Base-by-base conservation (phyloP, 2,113 vertebrate species). In the Glaucomys volans region DNA sequence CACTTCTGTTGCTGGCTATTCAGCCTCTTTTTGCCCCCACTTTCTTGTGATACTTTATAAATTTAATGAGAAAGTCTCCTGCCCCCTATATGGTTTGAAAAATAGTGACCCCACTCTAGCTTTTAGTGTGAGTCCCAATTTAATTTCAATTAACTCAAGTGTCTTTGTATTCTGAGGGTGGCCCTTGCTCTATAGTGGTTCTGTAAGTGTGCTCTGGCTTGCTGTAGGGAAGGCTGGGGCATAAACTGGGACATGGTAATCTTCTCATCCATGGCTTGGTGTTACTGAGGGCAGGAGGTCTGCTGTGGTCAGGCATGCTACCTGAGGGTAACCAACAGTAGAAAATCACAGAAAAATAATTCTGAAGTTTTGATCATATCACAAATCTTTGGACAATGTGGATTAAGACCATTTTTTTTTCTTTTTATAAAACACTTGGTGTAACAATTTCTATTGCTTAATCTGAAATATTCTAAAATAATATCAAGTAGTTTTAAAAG, bases 251-350 rank as follows among this genome's bases (percentile, higher is more conserved):
- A n/a, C n/a, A 6, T 54, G 71, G 66, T 2, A 17, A 44, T 7
- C 52, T 90, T 64, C 52, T 71, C 54, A 40, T 64, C 35, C 16
- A 13, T 32, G 50, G 3, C 30, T n/a, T 11, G 4, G 22, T 89
- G 54, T n/a, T 6, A 6, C 30, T 4, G 32, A 62, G 20, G 30
- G 17, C 26, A 10, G 4, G 20, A 35, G 0, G 3, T 81, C 67
- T 91, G 35, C 32, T n/a, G 2, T n/a, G 40, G 20, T 20, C 20
- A 42, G 37, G n/a, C 17, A n/a, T 82, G 40, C 40, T 67, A 62
- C 9, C 22, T 74, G 37, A 14, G 37, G 37, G 28, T 26, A 66
- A 9, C 9, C 54, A 74, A n/a, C 4, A 4, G 4, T 2, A 37
- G n/a, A 81, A 81, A 59, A 59, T 2, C 37, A 20, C 14, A 82